These are phyloP conservation scores for Hoplodrina ambigua DNA, from an alignment of 2,888 invertebrate genomes.

Conservation along the genomic window DNA sequence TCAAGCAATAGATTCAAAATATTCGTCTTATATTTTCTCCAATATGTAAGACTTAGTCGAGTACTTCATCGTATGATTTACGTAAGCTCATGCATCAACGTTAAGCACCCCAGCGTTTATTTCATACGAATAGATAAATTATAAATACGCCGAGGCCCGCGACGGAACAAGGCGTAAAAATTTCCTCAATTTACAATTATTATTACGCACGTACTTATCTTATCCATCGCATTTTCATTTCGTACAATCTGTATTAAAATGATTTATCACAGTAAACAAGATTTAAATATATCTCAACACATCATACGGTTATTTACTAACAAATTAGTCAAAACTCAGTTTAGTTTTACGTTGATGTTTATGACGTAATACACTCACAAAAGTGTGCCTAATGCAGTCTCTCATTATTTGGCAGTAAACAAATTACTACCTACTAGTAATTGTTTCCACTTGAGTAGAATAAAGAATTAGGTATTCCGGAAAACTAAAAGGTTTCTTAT, in stretches of 20 bases:
- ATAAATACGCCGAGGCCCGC: constrained; percentile 18
- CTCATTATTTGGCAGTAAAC: constrained; percentile 32
- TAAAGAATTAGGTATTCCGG: not conserved
- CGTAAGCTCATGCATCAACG: constrained; percentile 30
- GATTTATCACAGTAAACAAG: not conserved
- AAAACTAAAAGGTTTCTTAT: constrained; percentile 40
- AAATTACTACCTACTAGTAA: constrained; percentile 40
- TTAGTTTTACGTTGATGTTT: not conserved
- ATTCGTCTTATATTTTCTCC: constrained; percentile 23
- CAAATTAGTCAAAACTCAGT: not conserved
- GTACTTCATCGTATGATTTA: constrained; percentile 39
- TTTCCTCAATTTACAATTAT: constrained; percentile 7
- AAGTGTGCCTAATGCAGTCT: constrained; percentile 3
- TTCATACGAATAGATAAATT: constrained; percentile 24
- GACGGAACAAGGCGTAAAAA: constrained; percentile 13
- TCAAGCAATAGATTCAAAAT: constrained; percentile 40
- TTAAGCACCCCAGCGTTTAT: constrained; percentile 39
- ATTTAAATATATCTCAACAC: constrained; percentile 4
- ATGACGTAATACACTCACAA: not conserved
- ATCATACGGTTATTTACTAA: not conserved
- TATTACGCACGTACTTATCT: not conserved
- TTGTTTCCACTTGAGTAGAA: constrained; percentile 28
- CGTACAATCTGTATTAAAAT: constrained; percentile 1
- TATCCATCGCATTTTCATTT: not conserved
- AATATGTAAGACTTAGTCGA: constrained; percentile 17